These are phyloP conservation scores for Bergia puertoricense DNA, from an alignment of 92 coral and sea anemone genomes.

Conservation along the genomic window DNA sequence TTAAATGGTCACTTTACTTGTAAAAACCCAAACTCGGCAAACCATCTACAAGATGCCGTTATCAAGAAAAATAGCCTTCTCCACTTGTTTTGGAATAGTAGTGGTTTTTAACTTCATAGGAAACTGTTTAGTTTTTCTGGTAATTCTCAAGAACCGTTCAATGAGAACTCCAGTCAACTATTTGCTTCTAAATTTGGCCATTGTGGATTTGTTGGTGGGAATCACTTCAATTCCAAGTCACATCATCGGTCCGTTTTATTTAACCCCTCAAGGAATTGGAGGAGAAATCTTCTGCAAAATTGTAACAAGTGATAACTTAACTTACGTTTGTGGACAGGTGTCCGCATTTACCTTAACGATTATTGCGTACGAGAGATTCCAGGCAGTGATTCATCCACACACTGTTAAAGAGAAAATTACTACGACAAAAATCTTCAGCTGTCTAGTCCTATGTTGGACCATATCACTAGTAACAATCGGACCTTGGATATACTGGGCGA, in stretches of 20 bases:
- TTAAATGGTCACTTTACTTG: no score
- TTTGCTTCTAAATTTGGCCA: constrained; percentile 30
- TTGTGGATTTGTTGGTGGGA: constrained; percentile 29
- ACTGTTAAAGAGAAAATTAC: constrained; percentile 26
- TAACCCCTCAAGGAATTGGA: neutral
- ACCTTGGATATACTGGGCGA: constrained; percentile 39
- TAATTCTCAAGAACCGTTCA: constrained; percentile 9
- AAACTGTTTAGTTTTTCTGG: constrained; percentile 7
- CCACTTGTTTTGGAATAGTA: constrained; percentile 26
- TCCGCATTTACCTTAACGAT: constrained; percentile 12
- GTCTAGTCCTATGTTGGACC: neutral
- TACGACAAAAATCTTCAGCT: neutral
- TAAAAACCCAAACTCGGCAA: neutral
- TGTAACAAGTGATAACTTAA: constrained; percentile 26
- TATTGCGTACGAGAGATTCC: constrained; percentile 29
- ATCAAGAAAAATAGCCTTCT: constrained; percentile 1
- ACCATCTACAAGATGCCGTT: neutral
- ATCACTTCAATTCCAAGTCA: constrained; percentile 23
- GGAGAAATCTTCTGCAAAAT: constrained; percentile 18
- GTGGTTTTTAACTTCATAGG: constrained; percentile 3
- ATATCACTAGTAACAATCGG: neutral
- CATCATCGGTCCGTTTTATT: neutral
- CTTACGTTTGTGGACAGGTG: constrained; percentile 35
- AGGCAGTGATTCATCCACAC: constrained; percentile 33
- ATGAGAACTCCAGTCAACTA: constrained; percentile 14